Evolutionary conservation across 1,140 invertebrate species (phyloP).

Genomic region (Diorhabda elongata): DNA sequence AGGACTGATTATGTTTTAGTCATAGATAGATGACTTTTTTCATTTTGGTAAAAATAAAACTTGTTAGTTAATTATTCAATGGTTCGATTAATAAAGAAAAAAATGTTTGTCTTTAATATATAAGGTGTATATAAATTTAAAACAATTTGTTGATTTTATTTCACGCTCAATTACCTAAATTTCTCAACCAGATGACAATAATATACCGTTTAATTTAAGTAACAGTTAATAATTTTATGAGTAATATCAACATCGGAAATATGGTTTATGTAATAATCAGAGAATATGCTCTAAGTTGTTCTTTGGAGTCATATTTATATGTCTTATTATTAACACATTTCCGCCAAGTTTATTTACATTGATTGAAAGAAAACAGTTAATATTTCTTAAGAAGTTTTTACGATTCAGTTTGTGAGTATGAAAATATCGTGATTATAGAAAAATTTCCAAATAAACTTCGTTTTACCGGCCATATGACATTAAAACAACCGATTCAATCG

Average conservation of each 20-base stretch:
- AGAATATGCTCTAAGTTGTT: conserved; percentile 26
- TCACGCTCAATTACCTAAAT: neutral
- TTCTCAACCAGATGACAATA: conserved; percentile 14
- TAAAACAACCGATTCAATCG: conserved; percentile 9
- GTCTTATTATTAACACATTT: conserved; percentile 26
- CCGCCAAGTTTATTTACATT: conserved; percentile 25
- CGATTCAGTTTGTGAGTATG: conserved; percentile 2
- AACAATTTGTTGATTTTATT: too few relatives aligned
- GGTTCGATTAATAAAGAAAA: too few relatives aligned
- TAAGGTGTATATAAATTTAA: too few relatives aligned
- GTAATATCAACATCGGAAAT: conserved; percentile 31
- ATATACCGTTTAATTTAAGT: conserved; percentile 19
- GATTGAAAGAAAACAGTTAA: conserved; percentile 28
- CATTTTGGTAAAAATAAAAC: too few relatives aligned
- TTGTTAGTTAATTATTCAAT: too few relatives aligned
- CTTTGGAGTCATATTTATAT: conserved; percentile 29
- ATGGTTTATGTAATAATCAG: conserved; percentile 30
- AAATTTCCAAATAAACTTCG: conserved; percentile 27
- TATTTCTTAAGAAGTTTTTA: conserved; percentile 20
- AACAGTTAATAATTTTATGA: conserved; percentile 16
- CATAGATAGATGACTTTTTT: too few relatives aligned
- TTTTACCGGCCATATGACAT: conserved; percentile 24
- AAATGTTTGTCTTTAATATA: too few relatives aligned
- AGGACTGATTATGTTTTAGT: too few relatives aligned
- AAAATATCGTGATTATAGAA: conserved; percentile 24